Conservation (phyloP, 2,888 invertebrate species). For the Sesia apiformis region DNA sequence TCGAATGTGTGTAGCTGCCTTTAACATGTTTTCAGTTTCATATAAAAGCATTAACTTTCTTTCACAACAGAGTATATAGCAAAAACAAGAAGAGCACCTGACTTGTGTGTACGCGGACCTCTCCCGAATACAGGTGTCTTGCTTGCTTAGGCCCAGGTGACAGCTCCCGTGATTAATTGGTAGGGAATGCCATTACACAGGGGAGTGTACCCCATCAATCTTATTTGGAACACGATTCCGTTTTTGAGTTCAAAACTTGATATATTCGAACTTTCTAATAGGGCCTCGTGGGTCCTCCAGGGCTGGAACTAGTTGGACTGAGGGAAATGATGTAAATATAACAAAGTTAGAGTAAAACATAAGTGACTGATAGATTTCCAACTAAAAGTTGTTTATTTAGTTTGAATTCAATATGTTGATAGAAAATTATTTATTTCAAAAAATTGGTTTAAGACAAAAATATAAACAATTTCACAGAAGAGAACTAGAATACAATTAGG, state of each 20-base stretch:
- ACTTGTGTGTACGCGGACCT: background rate
- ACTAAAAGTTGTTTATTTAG: no score
- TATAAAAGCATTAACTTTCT: no score
- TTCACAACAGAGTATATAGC: background rate
- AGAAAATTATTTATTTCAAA: no score
- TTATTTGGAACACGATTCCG: slow-evolving; percentile 12
- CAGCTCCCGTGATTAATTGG: slow-evolving; percentile 23
- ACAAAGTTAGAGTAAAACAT: no score
- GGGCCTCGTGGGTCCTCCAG: background rate
- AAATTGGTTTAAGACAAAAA: no score
- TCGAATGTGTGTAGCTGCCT: no score
- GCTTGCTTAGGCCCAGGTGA: slow-evolving; percentile 25
- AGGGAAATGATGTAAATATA: no score
- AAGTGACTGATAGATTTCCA: no score
- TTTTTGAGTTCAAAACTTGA: background rate
- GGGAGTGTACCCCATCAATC: slow-evolving; percentile 30
- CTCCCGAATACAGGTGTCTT: slow-evolving; percentile 15
- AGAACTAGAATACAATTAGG: no score
- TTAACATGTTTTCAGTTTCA: no score
- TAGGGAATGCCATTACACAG: background rate
- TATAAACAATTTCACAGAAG: no score
- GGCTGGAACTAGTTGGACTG: background rate
- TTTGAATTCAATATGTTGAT: no score
- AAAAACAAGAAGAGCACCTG: background rate
- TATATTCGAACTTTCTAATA: background rate